Evolutionary conservation across 2,113 vertebrate species (phyloP).

Genomic region (Eclectus roratus): DNA sequence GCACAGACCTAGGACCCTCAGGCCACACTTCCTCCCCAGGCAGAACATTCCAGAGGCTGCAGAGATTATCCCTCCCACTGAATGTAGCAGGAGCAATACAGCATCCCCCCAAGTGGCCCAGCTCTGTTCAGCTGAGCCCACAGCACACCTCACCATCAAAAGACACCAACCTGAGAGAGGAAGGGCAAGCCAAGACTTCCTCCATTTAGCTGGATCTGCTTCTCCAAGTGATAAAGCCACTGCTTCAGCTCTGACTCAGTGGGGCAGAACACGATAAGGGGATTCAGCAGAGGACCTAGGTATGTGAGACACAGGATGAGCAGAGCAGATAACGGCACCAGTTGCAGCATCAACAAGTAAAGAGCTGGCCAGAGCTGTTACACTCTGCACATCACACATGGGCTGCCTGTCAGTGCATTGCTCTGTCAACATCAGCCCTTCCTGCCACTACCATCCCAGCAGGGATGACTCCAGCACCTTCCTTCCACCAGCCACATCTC

Average conservation of each 20-base stretch:
- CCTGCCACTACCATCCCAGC: not conserved
- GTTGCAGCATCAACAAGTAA: accelerated
- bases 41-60: not conserved
- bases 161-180: slow-evolving; percentile 63
- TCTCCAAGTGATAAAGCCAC: slow-evolving; percentile 91
- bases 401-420: accelerated
- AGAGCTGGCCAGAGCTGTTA: not conserved
- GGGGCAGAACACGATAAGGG: slow-evolving; percentile 87
- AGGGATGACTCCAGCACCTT: not conserved
- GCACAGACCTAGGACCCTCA: not conserved
- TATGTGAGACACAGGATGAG: not conserved
- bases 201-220: slow-evolving; percentile 84
- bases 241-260: slow-evolving; percentile 81
- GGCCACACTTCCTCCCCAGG: not conserved
- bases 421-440: not conserved
- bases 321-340: not conserved
- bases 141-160: accelerated
- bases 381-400: accelerated
- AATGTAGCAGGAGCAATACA: not conserved
- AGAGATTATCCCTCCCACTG: not conserved
- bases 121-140: not conserved
- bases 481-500: not conserved
- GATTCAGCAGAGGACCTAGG: slow-evolving; percentile 87
- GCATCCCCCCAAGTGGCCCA: not conserved
- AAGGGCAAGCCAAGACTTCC: slow-evolving; percentile 63